Evolutionary conservation across 2,113 vertebrate species (phyloP).

Genomic region (Pterocles burchelli): DNA sequence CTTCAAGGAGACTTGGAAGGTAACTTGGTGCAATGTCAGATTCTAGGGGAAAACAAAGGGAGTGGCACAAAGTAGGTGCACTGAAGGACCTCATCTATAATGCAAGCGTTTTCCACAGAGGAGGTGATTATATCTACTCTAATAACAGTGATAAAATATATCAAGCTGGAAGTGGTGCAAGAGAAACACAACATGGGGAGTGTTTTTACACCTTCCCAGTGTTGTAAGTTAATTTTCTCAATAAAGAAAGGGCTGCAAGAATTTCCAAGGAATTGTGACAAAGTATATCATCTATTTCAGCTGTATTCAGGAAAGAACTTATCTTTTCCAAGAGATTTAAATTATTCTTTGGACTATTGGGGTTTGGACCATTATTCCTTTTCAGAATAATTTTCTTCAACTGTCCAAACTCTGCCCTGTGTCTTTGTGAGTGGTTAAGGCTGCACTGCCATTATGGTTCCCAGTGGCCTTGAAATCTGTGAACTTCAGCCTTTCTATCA

Average conservation of each 20-base stretch:
- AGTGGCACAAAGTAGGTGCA: background rate
- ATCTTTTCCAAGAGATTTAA: background rate
- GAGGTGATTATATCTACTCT: background rate
- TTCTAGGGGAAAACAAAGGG: background rate
- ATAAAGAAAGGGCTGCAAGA: background rate
- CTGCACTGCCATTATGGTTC: background rate
- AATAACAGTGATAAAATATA: background rate
- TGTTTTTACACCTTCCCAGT: background rate
- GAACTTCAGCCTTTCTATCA: background rate
- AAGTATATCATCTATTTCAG: background rate
- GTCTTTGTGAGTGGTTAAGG: background rate
- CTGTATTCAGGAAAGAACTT: background rate
- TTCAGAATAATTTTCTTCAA: background rate
- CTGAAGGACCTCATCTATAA: background rate
- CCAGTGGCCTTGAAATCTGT: background rate
- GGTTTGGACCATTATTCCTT: background rate
- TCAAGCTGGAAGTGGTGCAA: background rate
- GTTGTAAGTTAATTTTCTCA: background rate
- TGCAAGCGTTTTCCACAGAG: background rate
- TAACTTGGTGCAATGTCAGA: background rate
- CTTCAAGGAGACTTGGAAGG: background rate
- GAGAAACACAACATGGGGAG: background rate
- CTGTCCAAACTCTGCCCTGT: background rate
- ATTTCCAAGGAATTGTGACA: background rate
- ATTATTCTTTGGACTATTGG: background rate